Percentiles rank a stretch among this genome's conserved stretches.
Evolutionary conservation across 2,113 vertebrate genomes (phyloP).

Genomic region (Pleuronectes platessa): DNA sequence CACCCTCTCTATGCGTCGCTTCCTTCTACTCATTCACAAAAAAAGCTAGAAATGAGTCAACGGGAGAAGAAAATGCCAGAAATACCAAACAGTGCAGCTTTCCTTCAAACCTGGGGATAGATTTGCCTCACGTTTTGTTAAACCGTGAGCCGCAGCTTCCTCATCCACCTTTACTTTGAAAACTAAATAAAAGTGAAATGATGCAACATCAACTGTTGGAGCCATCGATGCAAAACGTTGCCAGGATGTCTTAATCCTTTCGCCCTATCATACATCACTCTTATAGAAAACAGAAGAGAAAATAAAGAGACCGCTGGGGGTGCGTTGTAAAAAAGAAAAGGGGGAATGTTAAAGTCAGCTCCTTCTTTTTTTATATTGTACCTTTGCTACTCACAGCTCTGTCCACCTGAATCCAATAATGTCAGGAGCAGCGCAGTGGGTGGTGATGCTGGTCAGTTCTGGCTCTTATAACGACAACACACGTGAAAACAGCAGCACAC

Average conservation of each 20-base stretch:
- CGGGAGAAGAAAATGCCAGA: background rate
- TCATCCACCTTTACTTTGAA: background rate
- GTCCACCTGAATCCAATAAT: constrained; percentile 59
- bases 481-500: constrained; percentile 29
- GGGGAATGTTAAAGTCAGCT: constrained; percentile 14
- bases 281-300: background rate
- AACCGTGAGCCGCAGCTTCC: constrained; percentile 4
- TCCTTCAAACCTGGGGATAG: background rate
- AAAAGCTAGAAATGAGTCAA: constrained; percentile 19
- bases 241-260: constrained; percentile 14
- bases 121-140: constrained; percentile 13
- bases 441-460: constrained; percentile 45
- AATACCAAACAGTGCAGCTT: constrained; percentile 25
- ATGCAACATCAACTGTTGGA: background rate
- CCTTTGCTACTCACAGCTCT: constrained; percentile 20
- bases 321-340: background rate
- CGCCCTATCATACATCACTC: constrained; percentile 29
- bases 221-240: constrained; percentile 1
- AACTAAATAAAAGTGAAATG: background rate
- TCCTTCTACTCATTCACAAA: constrained; percentile 35
- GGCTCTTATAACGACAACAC: constrained; percentile 42
- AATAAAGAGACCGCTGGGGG: constrained; percentile 10
- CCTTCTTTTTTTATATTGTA: constrained; percentile 22
- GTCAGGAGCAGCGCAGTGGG: constrained; percentile 21
- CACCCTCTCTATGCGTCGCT: background rate